A percentile compares a stretch with the other conserved stretches of the same genome.
phyloP scores from a whole-genome alignment of 2,888 invertebrate species.

The Epinotia demarniana region DNA sequence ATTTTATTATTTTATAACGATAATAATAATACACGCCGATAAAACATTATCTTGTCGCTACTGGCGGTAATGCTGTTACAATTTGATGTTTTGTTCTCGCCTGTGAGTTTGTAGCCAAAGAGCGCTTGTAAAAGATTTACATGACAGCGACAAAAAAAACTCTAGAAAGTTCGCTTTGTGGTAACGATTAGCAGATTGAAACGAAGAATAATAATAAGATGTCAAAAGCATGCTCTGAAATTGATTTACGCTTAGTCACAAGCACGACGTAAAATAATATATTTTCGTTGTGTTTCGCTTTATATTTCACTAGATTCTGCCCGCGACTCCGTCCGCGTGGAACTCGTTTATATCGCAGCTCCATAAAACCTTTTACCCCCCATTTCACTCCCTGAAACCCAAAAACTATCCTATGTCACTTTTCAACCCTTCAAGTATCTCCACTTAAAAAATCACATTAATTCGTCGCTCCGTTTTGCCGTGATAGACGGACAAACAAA shows the following conservation, averaged over 20 bases:
- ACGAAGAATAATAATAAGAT: slow-evolving; percentile 1
- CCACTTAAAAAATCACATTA: no score
- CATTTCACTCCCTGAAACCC: no score
- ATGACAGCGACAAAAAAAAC: not conserved
- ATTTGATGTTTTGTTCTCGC: not conserved
- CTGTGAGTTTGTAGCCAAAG: not conserved
- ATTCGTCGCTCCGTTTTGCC: no score
- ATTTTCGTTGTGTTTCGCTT: not conserved
- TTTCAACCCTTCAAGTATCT: no score
- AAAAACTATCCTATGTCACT: no score
- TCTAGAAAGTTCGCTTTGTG: not conserved
- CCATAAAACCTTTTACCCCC: no score
- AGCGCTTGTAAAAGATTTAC: not conserved
- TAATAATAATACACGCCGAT: slow-evolving; percentile 21
- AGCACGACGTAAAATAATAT: not conserved
- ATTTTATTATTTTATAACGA: slow-evolving; percentile 29
- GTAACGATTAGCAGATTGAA: not conserved
- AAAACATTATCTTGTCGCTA: slow-evolving; percentile 3
- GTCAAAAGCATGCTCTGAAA: slow-evolving; percentile 5
- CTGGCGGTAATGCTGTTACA: slow-evolving; percentile 4
- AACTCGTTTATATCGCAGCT: no score
- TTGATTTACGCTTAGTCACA: not conserved
- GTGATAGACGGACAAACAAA: no score
- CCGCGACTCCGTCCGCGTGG: no score
- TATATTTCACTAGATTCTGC: not conserved